These are phyloP conservation scores for Cryptus viduatorius DNA, from an alignment of 2,888 invertebrate species.

Conservation along the genomic window DNA sequence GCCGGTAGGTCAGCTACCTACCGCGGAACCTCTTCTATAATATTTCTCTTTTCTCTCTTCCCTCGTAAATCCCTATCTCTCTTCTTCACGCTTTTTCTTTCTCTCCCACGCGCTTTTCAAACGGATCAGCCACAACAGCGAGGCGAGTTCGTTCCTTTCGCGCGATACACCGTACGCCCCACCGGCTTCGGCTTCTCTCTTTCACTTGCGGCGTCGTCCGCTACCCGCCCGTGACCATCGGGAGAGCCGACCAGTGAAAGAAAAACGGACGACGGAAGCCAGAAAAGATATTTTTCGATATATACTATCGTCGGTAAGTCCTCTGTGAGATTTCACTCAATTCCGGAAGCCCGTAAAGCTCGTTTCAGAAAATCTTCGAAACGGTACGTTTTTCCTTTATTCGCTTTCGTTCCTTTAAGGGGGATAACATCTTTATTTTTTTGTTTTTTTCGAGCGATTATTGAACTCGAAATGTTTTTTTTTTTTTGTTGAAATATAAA, in stretches of 20 bases:
- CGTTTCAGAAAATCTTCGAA: neutral
- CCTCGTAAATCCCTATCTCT: neutral
- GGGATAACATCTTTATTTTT: too few relatives aligned
- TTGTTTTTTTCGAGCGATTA: too few relatives aligned
- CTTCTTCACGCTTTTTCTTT: constrained; percentile 11
- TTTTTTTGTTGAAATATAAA: too few relatives aligned
- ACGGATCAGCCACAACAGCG: constrained; percentile 9
- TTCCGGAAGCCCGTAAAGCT: neutral
- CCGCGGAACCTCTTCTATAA: constrained; percentile 31
- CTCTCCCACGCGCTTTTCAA: neutral
- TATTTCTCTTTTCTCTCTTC: constrained; percentile 19
- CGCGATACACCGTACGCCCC: neutral
- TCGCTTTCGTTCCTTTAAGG: too few relatives aligned
- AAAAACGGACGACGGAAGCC: neutral
- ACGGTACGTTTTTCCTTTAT: too few relatives aligned
- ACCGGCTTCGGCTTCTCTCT: neutral
- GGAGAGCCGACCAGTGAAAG: neutral
- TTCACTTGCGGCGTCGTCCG: neutral
- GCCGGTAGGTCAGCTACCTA: constrained; percentile 42
- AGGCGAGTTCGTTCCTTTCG: neutral
- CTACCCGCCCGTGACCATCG: neutral
- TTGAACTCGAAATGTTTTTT: too few relatives aligned
- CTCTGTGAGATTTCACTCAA: neutral
- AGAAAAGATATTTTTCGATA: neutral
- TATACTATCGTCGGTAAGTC: neutral